phyloP scores from a whole-genome alignment of 2,113 vertebrate genomes.

The Cyprinus carpio region DNA sequence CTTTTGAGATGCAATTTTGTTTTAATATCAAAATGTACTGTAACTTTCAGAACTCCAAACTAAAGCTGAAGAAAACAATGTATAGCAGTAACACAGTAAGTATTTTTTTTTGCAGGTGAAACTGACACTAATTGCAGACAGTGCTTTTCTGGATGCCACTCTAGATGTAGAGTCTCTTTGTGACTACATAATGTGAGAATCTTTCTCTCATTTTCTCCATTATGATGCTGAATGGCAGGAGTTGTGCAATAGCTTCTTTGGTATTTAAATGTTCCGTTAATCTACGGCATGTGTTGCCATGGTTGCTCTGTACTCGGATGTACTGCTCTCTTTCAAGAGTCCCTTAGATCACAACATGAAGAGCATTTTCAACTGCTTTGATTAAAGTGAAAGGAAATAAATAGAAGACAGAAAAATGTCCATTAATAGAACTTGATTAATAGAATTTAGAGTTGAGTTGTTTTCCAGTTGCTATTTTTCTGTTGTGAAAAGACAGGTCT shows the following conservation, averaged over 20 bases:
- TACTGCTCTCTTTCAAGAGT: not conserved
- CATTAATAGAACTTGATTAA: no score
- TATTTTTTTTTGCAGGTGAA: not conserved
- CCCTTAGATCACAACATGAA: slow-evolving; percentile 5
- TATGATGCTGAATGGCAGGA: not conserved
- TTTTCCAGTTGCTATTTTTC: not conserved
- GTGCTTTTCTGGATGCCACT: not conserved
- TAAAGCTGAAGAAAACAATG: not conserved
- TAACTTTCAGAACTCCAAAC: no score
- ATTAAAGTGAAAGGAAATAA: not conserved
- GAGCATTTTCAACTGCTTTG: not conserved
- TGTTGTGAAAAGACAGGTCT: not conserved
- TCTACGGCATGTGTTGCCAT: slow-evolving; percentile 17
- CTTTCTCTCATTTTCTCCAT: not conserved
- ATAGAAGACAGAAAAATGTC: not conserved
- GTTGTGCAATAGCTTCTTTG: not conserved
- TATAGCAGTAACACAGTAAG: no score
- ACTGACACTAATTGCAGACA: not conserved
- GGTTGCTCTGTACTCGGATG: not conserved
- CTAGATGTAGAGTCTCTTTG: not conserved
- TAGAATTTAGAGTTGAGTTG: not conserved
- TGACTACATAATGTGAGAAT: not conserved
- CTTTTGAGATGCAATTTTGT: no score
- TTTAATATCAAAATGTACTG: no score
- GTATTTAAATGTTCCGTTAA: not conserved